phyloP scores from a whole-genome alignment of 2,888 invertebrate genomes.

The Eupsilia transversa region DNA sequence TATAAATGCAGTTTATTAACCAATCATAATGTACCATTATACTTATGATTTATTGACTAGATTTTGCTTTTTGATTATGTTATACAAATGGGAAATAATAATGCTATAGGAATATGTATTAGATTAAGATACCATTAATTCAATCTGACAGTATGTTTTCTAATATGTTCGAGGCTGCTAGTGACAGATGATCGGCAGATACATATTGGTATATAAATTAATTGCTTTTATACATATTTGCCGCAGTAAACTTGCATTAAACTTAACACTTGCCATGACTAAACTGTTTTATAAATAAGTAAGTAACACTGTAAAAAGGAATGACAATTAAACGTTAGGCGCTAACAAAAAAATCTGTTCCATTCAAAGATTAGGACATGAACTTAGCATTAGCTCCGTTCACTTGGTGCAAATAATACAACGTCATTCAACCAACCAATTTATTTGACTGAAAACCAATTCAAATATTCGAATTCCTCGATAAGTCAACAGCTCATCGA shows the following conservation, averaged over 20 bases:
- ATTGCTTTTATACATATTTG: constrained; percentile 7
- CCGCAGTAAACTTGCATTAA: constrained; percentile 23
- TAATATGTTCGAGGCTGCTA: constrained; percentile 24
- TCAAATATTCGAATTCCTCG: constrained; percentile 36
- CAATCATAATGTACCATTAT: constrained; percentile 39
- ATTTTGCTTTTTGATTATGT: constrained; percentile 53
- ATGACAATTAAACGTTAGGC: constrained; percentile 30
- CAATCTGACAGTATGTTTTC: constrained; percentile 36
- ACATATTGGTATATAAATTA: constrained; percentile 24
- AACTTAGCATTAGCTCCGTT: constrained; percentile 18
- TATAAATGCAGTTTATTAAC: constrained; percentile 51
- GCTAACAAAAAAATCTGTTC: constrained; percentile 38
- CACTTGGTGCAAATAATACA: constrained; percentile 45
- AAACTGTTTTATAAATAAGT: constrained; percentile 39
- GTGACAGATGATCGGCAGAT: constrained; percentile 26
- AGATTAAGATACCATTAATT: constrained; percentile 51
- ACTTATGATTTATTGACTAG: constrained; percentile 57
- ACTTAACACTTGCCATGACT: constrained; percentile 25
- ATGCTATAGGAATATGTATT: constrained; percentile 44
- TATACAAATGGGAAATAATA: constrained; percentile 49
- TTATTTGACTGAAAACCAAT: constrained; percentile 14
- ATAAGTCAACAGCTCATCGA: constrained; percentile 33
- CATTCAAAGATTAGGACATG: constrained; percentile 36
- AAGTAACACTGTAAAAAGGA: constrained; percentile 32
- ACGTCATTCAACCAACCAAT: constrained; percentile 20